These are phyloP conservation scores for Drosophila infuscata DNA, from an alignment of 2,888 invertebrate genomes.

Conservation along the genomic window DNA sequence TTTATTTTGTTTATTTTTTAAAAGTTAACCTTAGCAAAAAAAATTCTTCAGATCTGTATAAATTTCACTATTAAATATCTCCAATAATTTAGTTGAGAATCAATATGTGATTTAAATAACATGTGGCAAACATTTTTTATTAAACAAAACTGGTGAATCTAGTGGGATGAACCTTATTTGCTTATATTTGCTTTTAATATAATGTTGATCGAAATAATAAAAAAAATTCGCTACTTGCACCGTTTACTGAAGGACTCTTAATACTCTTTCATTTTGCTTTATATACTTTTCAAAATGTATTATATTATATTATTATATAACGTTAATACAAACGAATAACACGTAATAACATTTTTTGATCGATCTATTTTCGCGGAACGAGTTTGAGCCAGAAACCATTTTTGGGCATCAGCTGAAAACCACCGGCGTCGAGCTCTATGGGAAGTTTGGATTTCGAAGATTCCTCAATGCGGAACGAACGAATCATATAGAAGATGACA, in stretches of 20 bases:
- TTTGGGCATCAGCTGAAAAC: slow-evolving; percentile 76
- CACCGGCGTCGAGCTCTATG: slow-evolving; percentile 59
- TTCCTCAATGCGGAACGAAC: slow-evolving; percentile 74
- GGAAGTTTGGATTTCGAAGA: slow-evolving; percentile 77
- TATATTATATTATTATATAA: not conserved
- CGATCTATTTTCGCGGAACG: slow-evolving; percentile 55
- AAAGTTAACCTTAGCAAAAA: too few relatives aligned
- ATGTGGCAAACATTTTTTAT: not conserved
- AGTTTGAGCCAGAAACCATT: slow-evolving; percentile 83
- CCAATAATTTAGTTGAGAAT: not conserved
- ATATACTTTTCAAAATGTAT: not conserved
- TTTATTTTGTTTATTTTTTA: too few relatives aligned
- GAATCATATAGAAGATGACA: slow-evolving; percentile 79
- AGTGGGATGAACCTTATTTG: not conserved
- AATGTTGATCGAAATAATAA: not conserved
- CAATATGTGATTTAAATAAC: not conserved
- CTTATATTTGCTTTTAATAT: not conserved
- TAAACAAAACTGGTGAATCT: not conserved
- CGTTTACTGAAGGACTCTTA: too few relatives aligned
- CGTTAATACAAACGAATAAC: not conserved
- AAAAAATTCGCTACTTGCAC: not conserved
- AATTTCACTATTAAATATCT: not conserved
- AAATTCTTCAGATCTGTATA: not conserved
- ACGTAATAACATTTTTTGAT: slow-evolving; percentile 71
- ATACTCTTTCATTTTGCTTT: too few relatives aligned